A percentile compares a stretch with the other conserved stretches of the same genome.
These are phyloP conservation scores for Malacosoma neustria DNA, from an alignment of 2,888 invertebrate genomes.

Conservation along the genomic window DNA sequence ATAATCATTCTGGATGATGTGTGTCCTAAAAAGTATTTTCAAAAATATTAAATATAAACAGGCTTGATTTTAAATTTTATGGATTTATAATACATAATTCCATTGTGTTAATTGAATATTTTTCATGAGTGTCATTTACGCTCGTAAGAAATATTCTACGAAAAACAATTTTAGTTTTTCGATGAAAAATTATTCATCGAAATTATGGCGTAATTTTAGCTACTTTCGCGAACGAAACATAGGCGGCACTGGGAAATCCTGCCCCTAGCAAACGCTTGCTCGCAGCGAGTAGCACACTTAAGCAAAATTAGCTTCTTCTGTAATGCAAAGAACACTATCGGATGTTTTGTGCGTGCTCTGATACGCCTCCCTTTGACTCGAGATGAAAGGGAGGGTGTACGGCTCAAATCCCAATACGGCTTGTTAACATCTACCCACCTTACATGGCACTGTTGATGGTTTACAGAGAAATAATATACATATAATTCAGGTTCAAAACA, in stretches of 20 bases:
- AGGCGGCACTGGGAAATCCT: constrained; percentile 33
- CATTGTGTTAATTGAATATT: too few relatives aligned
- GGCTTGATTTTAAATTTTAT: too few relatives aligned
- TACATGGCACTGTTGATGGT: constrained; percentile 3
- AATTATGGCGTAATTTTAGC: constrained; percentile 42
- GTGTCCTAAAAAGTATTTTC: too few relatives aligned
- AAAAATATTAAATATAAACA: too few relatives aligned
- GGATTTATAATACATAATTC: too few relatives aligned
- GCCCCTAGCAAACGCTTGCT: constrained; percentile 36
- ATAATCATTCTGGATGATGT: too few relatives aligned
- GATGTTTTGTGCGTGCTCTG: constrained; percentile 59
- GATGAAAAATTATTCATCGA: too few relatives aligned
- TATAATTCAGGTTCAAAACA: too few relatives aligned
- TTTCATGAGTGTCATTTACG: too few relatives aligned
- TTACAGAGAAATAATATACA: too few relatives aligned
- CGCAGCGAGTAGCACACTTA: constrained; percentile 66
- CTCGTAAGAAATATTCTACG: too few relatives aligned
- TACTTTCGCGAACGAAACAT: constrained; percentile 39
- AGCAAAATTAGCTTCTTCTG: constrained; percentile 73
- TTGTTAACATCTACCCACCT: constrained; percentile 23
- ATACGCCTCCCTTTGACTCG: constrained; percentile 49
- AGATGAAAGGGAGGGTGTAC: constrained; percentile 49
- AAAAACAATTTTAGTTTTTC: too few relatives aligned
- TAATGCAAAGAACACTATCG: constrained; percentile 69
- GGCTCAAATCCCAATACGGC: constrained; percentile 39